phyloP scores from a whole-genome alignment of 2,888 invertebrate species.

The Rotaria sp. region DNA sequence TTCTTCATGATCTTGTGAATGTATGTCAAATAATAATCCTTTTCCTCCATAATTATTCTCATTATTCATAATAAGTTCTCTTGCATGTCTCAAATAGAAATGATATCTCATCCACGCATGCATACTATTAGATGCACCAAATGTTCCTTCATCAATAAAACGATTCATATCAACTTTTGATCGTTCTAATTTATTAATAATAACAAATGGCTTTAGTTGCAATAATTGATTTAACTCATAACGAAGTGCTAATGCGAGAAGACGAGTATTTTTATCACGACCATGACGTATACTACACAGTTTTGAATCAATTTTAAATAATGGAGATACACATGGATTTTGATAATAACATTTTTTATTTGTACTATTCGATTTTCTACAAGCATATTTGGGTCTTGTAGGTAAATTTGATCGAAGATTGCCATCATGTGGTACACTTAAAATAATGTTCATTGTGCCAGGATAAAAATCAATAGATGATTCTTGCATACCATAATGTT shows the following conservation, averaged over 20 bases:
- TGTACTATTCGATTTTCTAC: not conserved
- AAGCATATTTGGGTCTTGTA: not conserved
- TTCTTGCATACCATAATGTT: conserved; percentile 7
- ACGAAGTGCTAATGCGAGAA: not conserved
- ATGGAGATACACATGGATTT: not conserved
- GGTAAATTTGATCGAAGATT: not conserved
- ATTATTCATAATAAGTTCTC: not conserved
- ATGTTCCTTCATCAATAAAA: conserved; percentile 10
- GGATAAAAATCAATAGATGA: conserved; percentile 10
- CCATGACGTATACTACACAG: not conserved
- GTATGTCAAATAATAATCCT: not conserved
- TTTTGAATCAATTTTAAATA: not conserved
- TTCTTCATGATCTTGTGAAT: not conserved
- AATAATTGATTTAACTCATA: conserved; percentile 8
- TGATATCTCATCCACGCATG: conserved; percentile 13
- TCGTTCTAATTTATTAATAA: conserved; percentile 13
- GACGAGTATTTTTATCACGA: conserved; percentile 3
- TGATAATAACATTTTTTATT: not conserved
- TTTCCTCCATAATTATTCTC: not conserved
- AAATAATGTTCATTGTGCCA: conserved; percentile 5
- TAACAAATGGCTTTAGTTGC: not conserved
- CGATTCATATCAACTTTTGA: conserved; percentile 16
- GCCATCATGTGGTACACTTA: conserved; percentile 21
- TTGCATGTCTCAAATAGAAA: not conserved
- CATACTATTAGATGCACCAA: not conserved